phyloP scores from a whole-genome alignment of 2,888 invertebrate species.

The Byasa hedistus region DNA sequence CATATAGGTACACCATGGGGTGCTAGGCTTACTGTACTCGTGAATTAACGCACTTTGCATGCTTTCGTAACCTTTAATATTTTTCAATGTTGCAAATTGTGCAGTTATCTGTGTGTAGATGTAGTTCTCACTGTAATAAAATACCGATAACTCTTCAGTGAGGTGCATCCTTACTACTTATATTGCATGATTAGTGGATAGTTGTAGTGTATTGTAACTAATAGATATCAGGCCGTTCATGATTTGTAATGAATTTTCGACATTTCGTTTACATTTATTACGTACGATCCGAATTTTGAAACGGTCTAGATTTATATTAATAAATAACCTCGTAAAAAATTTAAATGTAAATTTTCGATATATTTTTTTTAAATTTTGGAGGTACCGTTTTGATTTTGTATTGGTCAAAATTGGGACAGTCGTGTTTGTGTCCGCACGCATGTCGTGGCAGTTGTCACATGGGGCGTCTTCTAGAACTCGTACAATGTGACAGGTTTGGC shows the following conservation, averaged over 20 bases:
- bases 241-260: slow-evolving; percentile 36
- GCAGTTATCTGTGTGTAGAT: slow-evolving; percentile 50
- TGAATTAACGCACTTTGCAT: slow-evolving; percentile 49
- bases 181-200: slow-evolving; percentile 29
- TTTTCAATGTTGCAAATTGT: slow-evolving; percentile 43
- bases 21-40: slow-evolving; percentile 49
- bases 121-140: slow-evolving; percentile 31
- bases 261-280: slow-evolving; percentile 28
- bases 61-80: slow-evolving; percentile 48
- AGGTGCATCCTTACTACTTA: not conserved
- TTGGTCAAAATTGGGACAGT: slow-evolving; percentile 8
- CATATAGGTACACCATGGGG: slow-evolving; percentile 37
- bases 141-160: not conserved
- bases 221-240: slow-evolving; percentile 33
- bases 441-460: slow-evolving; percentile 4
- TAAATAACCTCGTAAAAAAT: slow-evolving; percentile 3
- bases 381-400: slow-evolving; percentile 1
- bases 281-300: slow-evolving; percentile 18
- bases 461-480: not conserved
- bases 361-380: slow-evolving; percentile 4
- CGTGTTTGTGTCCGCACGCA: slow-evolving; percentile 5
- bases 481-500: slow-evolving; percentile 3
- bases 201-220: slow-evolving; percentile 33
- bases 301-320: slow-evolving; percentile 15
- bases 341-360: slow-evolving; percentile 19